Evolutionary conservation across 2,113 vertebrate species (phyloP), one percentile per base, ranked within the genome.

Genomic region (Nannobrachium achirus): DNA sequence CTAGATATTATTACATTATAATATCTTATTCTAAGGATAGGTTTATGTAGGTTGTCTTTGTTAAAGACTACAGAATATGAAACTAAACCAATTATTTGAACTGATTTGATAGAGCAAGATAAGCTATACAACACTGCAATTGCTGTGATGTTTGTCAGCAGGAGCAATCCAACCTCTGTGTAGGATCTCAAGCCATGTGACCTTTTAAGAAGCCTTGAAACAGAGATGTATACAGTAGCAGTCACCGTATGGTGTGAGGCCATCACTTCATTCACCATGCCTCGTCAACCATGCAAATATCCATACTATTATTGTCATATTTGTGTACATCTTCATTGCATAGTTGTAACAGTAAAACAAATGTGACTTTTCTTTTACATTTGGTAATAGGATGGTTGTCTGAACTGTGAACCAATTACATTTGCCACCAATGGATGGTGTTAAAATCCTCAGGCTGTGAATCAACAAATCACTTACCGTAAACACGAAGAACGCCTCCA

Each of bases 161-260:
- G 64, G 5, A 52, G 19, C 16, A 72, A 9, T 38, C 19, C 48
- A 56, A 25, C 19, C 46, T n/a, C 13, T n/a, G 11, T 16, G 69
- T 42, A 56, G 6, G 41, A 66, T 66, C 66, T 45, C 42, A 41
- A 71, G 44, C 13, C 55, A 15, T 40, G 14, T 39, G 62, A 33
- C 25, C 67, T 72, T 66, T 15, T 33, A 60, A 61, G 16, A 80
- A 75, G 25, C 75, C 51, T 73, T 78, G 71, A 87, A 87, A 87
- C 88, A 90, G 89, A 91, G 86, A 89, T 90, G 83, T 79, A 88
- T 91, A 90, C 91, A 92, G 91, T 91, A 91, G 88, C 89, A 75
- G 6, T 83, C 88, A 88, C 74, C 58, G 72, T 83, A 87, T 76
- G 42, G 42, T n/a, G 59, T 66, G 72, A 50, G 65, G 45, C 18